These are phyloP conservation scores for Picus viridis DNA, from an alignment of 2,797 vertebrate species.

Conservation along the genomic window DNA sequence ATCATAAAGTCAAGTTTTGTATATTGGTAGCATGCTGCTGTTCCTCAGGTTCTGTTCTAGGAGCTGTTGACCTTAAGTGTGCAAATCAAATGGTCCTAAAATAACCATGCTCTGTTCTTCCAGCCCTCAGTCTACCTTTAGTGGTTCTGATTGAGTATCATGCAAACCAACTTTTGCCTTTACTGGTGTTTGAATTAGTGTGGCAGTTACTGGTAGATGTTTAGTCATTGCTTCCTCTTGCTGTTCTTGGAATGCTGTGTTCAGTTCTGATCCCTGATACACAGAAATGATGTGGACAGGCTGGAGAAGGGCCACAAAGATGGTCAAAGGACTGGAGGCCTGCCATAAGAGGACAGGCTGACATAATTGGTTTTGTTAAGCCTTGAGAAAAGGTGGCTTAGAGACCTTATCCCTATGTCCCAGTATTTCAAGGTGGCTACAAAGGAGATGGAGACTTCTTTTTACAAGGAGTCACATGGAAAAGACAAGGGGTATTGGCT, in stretches of 20 bases:
- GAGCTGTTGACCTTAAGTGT: background rate
- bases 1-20: background rate
- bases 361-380: background rate
- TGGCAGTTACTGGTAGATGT: background rate
- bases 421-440: background rate
- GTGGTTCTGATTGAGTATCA: accelerated
- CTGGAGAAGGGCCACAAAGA: background rate
- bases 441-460: background rate
- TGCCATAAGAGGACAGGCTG: background rate
- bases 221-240: accelerated
- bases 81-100: background rate
- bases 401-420: background rate
- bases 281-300: background rate
- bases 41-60: background rate
- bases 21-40: background rate
- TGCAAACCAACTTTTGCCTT: background rate
- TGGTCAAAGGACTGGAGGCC: background rate
- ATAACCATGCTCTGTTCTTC: accelerated
- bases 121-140: background rate
- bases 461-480: background rate
- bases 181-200: background rate
- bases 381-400: background rate
- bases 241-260: background rate
- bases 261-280: background rate
- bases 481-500: background rate